These are phyloP conservation scores for Actinostola sp. DNA, from an alignment of 92 coral and sea anemone genomes.

Conservation along the genomic window DNA sequence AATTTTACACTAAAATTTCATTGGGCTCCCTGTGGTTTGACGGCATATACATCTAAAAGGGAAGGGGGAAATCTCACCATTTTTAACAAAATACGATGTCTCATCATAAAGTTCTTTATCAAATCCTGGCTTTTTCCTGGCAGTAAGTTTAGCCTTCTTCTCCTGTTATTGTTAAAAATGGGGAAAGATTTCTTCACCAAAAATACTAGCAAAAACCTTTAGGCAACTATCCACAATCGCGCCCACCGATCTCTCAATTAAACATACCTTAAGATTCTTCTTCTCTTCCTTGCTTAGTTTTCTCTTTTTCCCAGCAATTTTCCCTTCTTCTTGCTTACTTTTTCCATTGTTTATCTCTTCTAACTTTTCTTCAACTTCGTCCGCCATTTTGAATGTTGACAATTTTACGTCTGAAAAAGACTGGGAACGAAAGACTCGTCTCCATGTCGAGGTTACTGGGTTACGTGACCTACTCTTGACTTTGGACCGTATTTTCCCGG, in stretches of 20 bases:
- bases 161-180: slow-evolving; percentile 20
- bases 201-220: background rate
- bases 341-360: background rate
- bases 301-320: slow-evolving; percentile 36
- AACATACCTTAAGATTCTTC: slow-evolving; percentile 40
- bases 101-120: slow-evolving; percentile 74
- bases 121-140: slow-evolving; percentile 88
- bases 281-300: slow-evolving; percentile 49
- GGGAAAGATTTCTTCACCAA: background rate
- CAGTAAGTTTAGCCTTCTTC: slow-evolving; percentile 69
- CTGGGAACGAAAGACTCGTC: slow-evolving; percentile 14
- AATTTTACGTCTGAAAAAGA: slow-evolving; percentile 7
- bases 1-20: too few relatives aligned
- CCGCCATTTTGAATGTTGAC: slow-evolving; percentile 46
- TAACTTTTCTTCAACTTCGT: slow-evolving; percentile 8
- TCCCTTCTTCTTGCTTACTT: background rate
- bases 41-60: too few relatives aligned
- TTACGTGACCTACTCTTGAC: slow-evolving; percentile 1
- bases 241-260: background rate
- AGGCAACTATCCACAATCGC: too few relatives aligned
- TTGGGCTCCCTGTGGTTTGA: too few relatives aligned
- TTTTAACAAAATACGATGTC: slow-evolving; percentile 72
- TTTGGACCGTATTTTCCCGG: background rate
- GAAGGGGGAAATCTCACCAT: too few relatives aligned
- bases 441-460: background rate